Evolutionary conservation across 2,797 vertebrate species (phyloP).

Genomic region (Rostrhamus sociabilis): DNA sequence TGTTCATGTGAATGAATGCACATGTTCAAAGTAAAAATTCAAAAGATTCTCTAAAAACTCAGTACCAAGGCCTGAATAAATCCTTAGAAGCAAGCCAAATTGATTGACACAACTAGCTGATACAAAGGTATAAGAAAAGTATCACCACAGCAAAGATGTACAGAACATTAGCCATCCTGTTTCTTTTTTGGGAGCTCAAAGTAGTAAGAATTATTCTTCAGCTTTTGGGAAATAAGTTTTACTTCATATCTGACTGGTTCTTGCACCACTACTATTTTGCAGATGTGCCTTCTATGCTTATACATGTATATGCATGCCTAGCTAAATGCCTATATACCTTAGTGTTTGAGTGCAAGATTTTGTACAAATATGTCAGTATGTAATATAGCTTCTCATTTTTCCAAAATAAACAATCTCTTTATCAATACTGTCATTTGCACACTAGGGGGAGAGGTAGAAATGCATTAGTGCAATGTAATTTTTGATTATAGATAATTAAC

Average conservation of each 20-base stretch:
- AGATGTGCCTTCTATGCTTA: background rate
- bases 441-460: background rate
- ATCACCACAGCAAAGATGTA: background rate
- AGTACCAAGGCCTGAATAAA: background rate
- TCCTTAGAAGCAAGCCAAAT: background rate
- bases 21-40: background rate
- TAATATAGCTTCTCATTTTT: background rate
- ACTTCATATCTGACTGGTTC: background rate
- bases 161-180: background rate
- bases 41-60: background rate
- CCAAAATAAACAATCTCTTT: background rate
- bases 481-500: background rate
- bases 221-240: background rate
- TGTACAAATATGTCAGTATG: too few species aligned
- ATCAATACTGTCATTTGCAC: background rate
- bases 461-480: accelerated
- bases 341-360: background rate
- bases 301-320: background rate
- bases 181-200: background rate
- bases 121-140: background rate
- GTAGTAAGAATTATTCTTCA: background rate
- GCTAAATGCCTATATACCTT: background rate
- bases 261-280: background rate
- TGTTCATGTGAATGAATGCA: accelerated
- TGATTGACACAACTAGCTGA: background rate